phyloP scores from a whole-genome alignment of 2,797 vertebrate genomes.

The Apogon hyalosoma region DNA sequence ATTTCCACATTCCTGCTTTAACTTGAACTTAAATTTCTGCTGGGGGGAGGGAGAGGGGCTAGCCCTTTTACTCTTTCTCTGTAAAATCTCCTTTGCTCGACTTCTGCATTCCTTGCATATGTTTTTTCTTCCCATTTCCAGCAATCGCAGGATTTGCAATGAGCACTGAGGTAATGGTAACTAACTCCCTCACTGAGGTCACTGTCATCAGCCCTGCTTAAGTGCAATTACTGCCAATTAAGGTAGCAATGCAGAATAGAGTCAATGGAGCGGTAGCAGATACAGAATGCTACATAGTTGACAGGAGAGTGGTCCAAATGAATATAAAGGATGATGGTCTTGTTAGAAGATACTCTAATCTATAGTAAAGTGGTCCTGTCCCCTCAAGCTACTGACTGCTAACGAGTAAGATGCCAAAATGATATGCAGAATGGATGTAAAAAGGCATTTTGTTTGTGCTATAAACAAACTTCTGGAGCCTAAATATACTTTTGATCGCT shows the following conservation, averaged over 20 bases:
- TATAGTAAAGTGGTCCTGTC: conserved; percentile 31
- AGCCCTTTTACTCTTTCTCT: conserved; percentile 19
- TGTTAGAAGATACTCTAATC: conserved; percentile 39
- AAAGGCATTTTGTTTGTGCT: conserved; percentile 23
- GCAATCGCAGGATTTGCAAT: conserved; percentile 18
- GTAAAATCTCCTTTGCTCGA: conserved; percentile 39
- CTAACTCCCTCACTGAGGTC: conserved; percentile 49
- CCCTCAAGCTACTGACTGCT: conserved; percentile 16
- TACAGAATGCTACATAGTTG: conserved; percentile 17
- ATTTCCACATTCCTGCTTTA: conserved; percentile 57
- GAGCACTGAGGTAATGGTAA: conserved; percentile 54
- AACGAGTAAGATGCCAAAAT: conserved; percentile 24
- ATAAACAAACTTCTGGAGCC: conserved; percentile 32
- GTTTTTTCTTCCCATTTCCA: neutral
- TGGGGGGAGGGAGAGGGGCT: neutral
- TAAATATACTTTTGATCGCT: conserved; percentile 28
- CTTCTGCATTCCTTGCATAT: conserved; percentile 3
- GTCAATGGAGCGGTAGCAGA: conserved; percentile 40
- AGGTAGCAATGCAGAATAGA: conserved; percentile 52
- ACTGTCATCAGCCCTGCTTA: conserved; percentile 65
- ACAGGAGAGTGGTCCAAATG: conserved; percentile 17
- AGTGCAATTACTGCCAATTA: conserved; percentile 67
- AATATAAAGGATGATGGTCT: conserved; percentile 35
- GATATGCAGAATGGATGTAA: conserved; percentile 18
- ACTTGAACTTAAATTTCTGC: conserved; percentile 52